Base-by-base conservation (phyloP, 2,888 invertebrate species). In the Antitype chi region DNA sequence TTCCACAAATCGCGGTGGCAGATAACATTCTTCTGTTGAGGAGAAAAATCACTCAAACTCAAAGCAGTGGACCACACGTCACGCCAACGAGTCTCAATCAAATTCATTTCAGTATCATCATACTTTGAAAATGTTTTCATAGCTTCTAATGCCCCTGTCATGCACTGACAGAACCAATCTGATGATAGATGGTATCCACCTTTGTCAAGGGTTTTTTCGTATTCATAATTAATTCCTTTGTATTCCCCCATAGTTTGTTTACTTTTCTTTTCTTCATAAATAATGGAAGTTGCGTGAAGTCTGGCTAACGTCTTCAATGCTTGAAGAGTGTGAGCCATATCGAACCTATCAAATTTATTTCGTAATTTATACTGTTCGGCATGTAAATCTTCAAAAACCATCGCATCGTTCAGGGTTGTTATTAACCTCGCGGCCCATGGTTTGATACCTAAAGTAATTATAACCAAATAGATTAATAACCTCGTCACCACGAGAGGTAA, bases 1-100 rank as follows among this genome's bases (percentile, higher is more conserved):
- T 97, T 96, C 97, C 97, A 97, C 9, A 97, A 91, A 93, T 97
- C 97, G 8, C 97, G 96, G 88, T 98, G 97, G 53, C 97, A 97
- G 9, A 97, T 90, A 0, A 97, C 97, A 79, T 97, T 97, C 68
- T 94, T 90, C 87, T 95, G 91, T 79, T 91, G 91, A 75, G 91
- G 53, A 59, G 96, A 93, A n/a, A 91, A 89, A 68, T 93, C 90
- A 53, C 92, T 89, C n/a, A 94, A 84, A 49, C 88, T 82, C 68
- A 96, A 84, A 7, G 93, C 94, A 15, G 87, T 82, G 6, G 87
- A 82, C 95, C 95, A 96, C 74, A 95, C 85, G 20, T 89, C 76
- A 57, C 59, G 68, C 96, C 96, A 96, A 15, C 86, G 82, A 11
- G 77, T 88, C 78, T 94, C 92, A 78, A 96, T 92, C 32, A 80